Evolutionary conservation across 2,113 vertebrate genomes (phyloP), one percentile per base, ranked within the genome.

Genomic region (Chinchilla lanigera): DNA sequence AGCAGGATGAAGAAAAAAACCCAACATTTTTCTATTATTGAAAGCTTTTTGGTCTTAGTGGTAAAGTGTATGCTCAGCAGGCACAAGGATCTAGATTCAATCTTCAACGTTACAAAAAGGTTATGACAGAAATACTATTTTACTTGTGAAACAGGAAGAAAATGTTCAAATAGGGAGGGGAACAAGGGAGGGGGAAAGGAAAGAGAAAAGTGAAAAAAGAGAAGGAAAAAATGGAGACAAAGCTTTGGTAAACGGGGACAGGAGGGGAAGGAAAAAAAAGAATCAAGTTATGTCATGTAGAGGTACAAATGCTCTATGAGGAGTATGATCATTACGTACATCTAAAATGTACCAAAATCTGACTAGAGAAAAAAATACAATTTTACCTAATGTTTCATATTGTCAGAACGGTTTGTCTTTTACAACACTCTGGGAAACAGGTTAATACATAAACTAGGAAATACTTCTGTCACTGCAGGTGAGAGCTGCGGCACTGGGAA

Each of bases 361-460:
- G 67, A 69, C 67, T 69, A n/a, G 19, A 69, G 35, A 69, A 38
- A 69, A 60, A 96, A 90, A 86, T 67, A 69, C 6, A 63, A 20
- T 63, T 63, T 86, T 89, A 89, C 11, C 52, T 63, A 77, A 93
- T 58, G 47, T 83, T 92, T 86, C 60, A 33, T 75, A 61, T 93
- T 93, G 78, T 86, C 30, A 69, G 83, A 94, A 58, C 26, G 35
- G 17, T 61, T 26, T 77, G 58, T 44, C 63, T 82, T 71, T 44
- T 54, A 86, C 50, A 56, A 67, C 44, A 33, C 19, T 78, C 19
- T 78, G 28, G 65, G 24, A 78, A 94, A 84, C 7, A 83, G 47
- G 17, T 54, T 60, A 84, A 77, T 4, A 60, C 28, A 83, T 41
- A 38, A 95, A 69, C 14, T 17, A 65, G 91, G 58, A 61, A 22